Conservation (phyloP, 2,888 invertebrate species). For the Erebia aethiops region DNA sequence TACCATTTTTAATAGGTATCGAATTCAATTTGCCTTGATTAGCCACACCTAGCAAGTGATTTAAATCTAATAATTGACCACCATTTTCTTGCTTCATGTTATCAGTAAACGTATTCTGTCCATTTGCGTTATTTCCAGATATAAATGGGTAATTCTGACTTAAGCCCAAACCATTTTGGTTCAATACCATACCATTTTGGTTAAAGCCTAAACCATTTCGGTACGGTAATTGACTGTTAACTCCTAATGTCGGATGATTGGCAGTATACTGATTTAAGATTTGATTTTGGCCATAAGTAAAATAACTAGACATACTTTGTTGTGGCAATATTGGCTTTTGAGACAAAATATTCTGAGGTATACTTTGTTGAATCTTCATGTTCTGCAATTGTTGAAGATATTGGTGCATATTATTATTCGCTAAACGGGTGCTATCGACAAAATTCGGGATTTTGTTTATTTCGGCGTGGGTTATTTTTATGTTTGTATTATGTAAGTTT, state of each 20-base stretch:
- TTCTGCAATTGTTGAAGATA: not conserved
- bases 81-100: constrained; percentile 33
- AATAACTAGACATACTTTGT: not conserved
- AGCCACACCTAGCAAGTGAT: constrained; percentile 46
- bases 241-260: not conserved
- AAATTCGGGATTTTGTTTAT: constrained; percentile 1
- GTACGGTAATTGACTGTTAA: constrained; percentile 15
- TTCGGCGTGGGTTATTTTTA: not conserved
- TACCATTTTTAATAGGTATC: constrained; percentile 44
- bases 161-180: not conserved
- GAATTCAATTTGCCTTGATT: constrained; percentile 53
- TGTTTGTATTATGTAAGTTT: constrained; percentile 5
- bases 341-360: not conserved
- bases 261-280: not conserved
- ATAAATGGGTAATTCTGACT: not conserved
- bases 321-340: not conserved
- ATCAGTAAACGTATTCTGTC: constrained; percentile 20
- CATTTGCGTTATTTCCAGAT: not conserved
- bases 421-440: not conserved
- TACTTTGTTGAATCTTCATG: not conserved
- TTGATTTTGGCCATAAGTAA: not conserved
- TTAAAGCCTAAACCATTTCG: not conserved
- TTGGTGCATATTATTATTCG: not conserved
- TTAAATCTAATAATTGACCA: constrained; percentile 43
- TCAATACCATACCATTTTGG: not conserved